Evolutionary conservation across 2,113 vertebrate genomes (phyloP).

Genomic region (Xiphophorus couchianus): DNA sequence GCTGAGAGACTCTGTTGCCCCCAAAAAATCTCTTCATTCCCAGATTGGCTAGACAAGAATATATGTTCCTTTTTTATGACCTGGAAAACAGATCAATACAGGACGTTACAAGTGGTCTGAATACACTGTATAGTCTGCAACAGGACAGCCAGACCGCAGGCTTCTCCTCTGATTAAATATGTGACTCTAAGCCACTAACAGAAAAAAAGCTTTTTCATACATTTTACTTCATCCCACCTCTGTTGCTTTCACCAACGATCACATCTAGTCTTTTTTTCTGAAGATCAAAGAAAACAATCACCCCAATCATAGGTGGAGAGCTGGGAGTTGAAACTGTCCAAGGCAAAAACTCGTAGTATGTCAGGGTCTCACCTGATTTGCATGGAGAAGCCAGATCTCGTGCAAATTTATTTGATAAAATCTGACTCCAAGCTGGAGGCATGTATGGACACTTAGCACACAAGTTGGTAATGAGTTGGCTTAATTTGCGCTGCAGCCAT

Average conservation of each 20-base stretch:
- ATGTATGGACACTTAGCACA: no score
- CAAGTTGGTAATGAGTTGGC: not conserved
- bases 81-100: slow-evolving; percentile 1
- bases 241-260: not conserved
- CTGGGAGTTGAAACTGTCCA: not conserved
- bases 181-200: not conserved
- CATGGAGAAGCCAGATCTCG: not conserved
- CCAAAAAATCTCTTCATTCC: no score
- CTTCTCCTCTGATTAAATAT: not conserved
- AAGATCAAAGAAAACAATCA: not conserved
- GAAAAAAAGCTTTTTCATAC: not conserved
- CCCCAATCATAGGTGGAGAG: not conserved
- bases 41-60: not conserved
- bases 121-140: not conserved
- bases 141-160: not conserved
- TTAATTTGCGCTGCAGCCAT: not conserved
- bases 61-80: no score
- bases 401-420: slow-evolving; percentile 1
- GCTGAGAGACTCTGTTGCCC: no score
- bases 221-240: not conserved
- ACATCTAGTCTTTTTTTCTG: not conserved
- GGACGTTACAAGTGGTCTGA: not conserved
- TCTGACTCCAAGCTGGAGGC: no score
- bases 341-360: not conserved
- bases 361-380: slow-evolving; percentile 4